A percentile compares a stretch with the other conserved stretches of the same genome.
Evolutionary conservation across 2,888 invertebrate genomes (phyloP).

Genomic region (Cheilosia impressa): DNA sequence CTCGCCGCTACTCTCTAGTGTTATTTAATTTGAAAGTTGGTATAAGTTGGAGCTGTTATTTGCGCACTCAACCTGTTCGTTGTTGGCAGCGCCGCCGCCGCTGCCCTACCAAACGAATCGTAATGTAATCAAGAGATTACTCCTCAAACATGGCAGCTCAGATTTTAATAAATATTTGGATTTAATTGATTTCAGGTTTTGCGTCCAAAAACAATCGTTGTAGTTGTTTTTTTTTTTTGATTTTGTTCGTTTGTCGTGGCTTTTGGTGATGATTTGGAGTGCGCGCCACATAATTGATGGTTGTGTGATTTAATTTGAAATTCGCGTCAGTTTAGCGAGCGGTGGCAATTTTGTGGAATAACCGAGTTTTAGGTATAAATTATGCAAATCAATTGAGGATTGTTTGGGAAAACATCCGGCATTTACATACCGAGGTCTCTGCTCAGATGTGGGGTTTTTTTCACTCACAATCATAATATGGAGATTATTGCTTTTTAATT

Average conservation of each 20-base stretch:
- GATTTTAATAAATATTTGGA: conserved; percentile 70
- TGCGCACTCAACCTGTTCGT: conserved; percentile 23
- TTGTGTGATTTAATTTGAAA: conserved; percentile 38
- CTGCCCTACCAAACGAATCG: conserved; percentile 21
- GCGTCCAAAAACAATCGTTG: not conserved
- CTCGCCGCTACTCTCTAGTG: conserved; percentile 10
- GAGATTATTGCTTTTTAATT: too few species aligned
- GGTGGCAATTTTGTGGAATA: conserved; percentile 53
- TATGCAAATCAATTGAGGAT: conserved; percentile 70
- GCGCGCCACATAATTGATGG: conserved; percentile 4
- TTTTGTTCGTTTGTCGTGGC: not conserved
- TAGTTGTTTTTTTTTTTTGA: not conserved
- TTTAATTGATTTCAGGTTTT: conserved; percentile 61
- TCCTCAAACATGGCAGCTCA: conserved; percentile 38
- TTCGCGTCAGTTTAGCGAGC: conserved; percentile 50
- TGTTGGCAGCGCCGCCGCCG: too few species aligned
- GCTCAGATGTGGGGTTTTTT: not conserved
- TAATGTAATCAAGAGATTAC: conserved; percentile 69
- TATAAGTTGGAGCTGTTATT: conserved; percentile 38
- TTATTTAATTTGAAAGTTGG: conserved; percentile 9
- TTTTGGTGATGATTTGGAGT: not conserved
- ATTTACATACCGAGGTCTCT: too few species aligned
- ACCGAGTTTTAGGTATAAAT: conserved; percentile 48
- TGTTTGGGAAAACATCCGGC: conserved; percentile 9
- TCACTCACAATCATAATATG: too few species aligned